phyloP scores from a whole-genome alignment of 2,888 invertebrate genomes.

The Octodonta nipae region DNA sequence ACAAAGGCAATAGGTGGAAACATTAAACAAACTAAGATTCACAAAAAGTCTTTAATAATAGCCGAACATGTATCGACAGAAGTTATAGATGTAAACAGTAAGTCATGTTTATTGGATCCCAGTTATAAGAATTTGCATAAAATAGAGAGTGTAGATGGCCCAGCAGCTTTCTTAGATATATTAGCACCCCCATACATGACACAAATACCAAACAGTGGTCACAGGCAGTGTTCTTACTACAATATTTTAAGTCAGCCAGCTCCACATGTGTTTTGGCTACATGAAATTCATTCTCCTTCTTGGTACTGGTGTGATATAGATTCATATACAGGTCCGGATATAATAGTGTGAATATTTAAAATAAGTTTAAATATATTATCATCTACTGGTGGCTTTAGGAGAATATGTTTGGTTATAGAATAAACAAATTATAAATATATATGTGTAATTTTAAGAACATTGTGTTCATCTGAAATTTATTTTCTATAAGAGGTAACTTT shows the following conservation, averaged over 20 bases:
- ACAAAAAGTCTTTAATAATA: slow-evolving; percentile 17
- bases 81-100: slow-evolving; percentile 30
- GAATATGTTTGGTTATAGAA: too few relatives aligned
- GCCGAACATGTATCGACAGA: slow-evolving; percentile 21
- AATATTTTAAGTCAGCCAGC: slow-evolving; percentile 38
- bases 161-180: slow-evolving; percentile 85
- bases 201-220: slow-evolving; percentile 46
- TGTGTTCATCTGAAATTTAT: too few relatives aligned
- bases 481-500: too few relatives aligned
- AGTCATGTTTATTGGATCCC: slow-evolving; percentile 56
- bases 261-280: slow-evolving; percentile 41
- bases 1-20: slow-evolving; percentile 22
- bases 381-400: too few relatives aligned
- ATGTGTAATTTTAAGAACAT: too few relatives aligned
- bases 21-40: background rate
- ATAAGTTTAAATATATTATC: too few relatives aligned
- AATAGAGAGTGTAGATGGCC: slow-evolving; percentile 59
- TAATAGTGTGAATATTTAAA: too few relatives aligned
- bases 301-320: slow-evolving; percentile 58
- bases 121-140: slow-evolving; percentile 62
- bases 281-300: slow-evolving; percentile 46
- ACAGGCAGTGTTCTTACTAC: slow-evolving; percentile 58
- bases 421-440: too few relatives aligned
- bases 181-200: slow-evolving; percentile 84
- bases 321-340: slow-evolving; percentile 23